A percentile compares a stretch with the other conserved stretches of the same genome.
Conservation (phyloP, 53 echinoderm and acorn worm species). For the Paracentrotus lividus region DNA sequence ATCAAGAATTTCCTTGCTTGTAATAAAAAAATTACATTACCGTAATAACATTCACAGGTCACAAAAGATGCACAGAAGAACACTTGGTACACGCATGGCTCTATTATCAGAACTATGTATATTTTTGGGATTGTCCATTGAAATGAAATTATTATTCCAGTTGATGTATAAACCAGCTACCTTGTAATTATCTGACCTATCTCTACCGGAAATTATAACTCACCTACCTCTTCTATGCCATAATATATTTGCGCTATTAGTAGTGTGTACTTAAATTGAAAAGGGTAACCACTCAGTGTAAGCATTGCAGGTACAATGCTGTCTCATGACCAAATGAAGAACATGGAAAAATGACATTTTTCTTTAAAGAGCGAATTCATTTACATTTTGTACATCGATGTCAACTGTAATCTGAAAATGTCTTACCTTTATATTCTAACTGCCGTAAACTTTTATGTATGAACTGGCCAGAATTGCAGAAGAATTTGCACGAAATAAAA, state of each 20-base stretch:
- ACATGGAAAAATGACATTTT: no score
- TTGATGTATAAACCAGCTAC: conserved; percentile 25
- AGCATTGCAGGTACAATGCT: neutral
- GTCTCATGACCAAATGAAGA: no score
- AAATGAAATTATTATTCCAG: neutral
- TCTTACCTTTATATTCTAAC: no score
- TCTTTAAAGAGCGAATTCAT: no score
- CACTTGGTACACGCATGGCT: neutral
- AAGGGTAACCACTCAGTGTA: neutral
- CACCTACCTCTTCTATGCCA: neutral
- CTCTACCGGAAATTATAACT: neutral
- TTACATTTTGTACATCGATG: no score
- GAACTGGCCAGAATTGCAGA: no score
- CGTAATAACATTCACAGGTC: neutral
- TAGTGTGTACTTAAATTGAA: no score
- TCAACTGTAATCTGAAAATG: no score
- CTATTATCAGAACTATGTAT: neutral
- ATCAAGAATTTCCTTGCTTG: neutral
- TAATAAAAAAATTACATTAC: neutral
- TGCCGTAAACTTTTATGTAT: no score
- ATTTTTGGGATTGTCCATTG: no score
- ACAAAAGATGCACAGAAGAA: neutral
- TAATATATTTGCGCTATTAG: neutral
- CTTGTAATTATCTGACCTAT: conserved; percentile 24
- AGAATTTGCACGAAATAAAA: no score